Conservation (phyloP, 2,113 vertebrate species). For the Tricholaema leucomelas region DNA sequence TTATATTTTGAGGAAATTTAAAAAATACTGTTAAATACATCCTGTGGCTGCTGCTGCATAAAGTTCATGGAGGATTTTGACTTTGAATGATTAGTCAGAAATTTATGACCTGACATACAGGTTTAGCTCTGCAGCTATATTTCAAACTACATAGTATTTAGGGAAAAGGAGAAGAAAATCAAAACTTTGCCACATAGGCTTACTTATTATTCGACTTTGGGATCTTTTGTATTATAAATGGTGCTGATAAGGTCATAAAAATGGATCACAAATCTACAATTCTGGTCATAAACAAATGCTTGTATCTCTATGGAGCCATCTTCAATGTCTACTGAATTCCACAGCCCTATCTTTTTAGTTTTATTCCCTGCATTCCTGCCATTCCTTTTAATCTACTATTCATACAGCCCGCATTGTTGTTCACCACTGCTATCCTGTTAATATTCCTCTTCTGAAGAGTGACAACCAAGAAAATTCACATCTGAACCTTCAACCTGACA, state of each 20-base stretch:
- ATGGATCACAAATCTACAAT: background rate
- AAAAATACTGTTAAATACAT: slow-evolving; percentile 25
- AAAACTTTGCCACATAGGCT: background rate
- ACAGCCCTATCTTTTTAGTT: background rate
- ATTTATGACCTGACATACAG: slow-evolving; percentile 21
- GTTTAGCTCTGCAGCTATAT: slow-evolving; percentile 1
- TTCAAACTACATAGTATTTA: background rate
- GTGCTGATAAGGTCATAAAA: background rate
- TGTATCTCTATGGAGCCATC: background rate
- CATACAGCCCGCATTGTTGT: background rate
- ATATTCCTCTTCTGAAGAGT: background rate
- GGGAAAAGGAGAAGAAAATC: background rate
- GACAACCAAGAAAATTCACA: background rate
- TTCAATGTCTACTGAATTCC: background rate
- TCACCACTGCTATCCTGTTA: background rate
- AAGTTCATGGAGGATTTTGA: slow-evolving; percentile 30
- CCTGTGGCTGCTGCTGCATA: background rate
- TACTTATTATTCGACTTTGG: background rate
- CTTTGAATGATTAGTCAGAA: slow-evolving; percentile 46
- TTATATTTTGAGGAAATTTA: background rate
- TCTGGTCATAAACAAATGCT: background rate
- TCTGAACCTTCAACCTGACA: background rate
- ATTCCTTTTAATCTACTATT: background rate
- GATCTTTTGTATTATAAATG: background rate
- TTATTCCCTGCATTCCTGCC: background rate